Evolutionary conservation across 2,797 vertebrate species (phyloP).

Genomic region (Potorous gilbertii): DNA sequence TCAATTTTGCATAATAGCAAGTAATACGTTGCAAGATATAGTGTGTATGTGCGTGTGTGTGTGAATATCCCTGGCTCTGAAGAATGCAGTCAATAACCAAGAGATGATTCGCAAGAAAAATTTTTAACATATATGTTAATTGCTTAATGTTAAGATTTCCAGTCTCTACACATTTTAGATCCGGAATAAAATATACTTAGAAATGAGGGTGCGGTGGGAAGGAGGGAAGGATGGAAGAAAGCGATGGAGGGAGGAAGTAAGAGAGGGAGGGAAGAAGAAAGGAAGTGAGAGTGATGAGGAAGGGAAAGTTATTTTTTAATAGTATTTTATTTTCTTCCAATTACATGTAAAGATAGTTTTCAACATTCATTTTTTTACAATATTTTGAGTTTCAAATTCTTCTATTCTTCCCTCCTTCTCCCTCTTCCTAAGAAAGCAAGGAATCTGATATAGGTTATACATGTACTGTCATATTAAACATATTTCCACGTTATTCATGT

Average conservation of each 20-base stretch:
- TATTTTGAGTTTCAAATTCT: too few relatives aligned
- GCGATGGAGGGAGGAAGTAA: not conserved
- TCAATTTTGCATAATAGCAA: not conserved
- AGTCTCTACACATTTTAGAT: not conserved
- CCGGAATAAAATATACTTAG: not conserved
- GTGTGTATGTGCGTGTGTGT: not conserved
- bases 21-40: not conserved
- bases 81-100: conserved; percentile 17
- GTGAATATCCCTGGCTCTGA: not conserved
- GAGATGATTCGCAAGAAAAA: not conserved
- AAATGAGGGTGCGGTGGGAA: not conserved
- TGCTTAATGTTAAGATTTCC: not conserved
- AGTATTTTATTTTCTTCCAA: too few relatives aligned
- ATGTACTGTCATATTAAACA: too few relatives aligned
- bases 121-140: conserved; percentile 22
- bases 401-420: too few relatives aligned
- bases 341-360: too few relatives aligned
- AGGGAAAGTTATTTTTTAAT: too few relatives aligned
- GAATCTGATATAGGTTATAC: too few relatives aligned
- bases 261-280: not conserved
- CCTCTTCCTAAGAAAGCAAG: too few relatives aligned
- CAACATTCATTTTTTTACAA: too few relatives aligned
- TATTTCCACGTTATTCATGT: too few relatives aligned
- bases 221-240: not conserved
- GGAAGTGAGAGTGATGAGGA: not conserved